Base-by-base conservation (phyloP, 2,797 vertebrate genomes). In the Sebastes trivittatus region DNA sequence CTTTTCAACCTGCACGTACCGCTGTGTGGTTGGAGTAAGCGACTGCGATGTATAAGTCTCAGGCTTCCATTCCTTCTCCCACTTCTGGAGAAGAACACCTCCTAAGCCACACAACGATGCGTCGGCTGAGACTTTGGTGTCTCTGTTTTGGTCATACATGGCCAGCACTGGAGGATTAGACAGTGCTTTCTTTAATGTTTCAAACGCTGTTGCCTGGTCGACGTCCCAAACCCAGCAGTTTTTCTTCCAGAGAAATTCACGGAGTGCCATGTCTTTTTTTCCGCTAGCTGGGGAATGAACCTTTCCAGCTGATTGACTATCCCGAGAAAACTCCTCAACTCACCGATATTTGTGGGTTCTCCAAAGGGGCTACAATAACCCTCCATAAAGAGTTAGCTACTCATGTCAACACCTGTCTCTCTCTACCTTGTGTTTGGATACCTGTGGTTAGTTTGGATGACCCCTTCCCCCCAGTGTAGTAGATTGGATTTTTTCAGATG, bases 301-400 rank as follows among this genome's bases (percentile, higher is more conserved):
- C 56, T 83, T 42, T 71, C 75, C 49, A 78, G 25, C 23, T 73
- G 75, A 3, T 61, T 77, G 16, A 77, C 42, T 49, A 77, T 77
- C 2, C 63, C 13, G 0, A 78, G 64, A 52, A 83, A 69, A 64
- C 68, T 61, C 25, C 68, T 61, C 32, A 68, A 22, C 25, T 68
- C 10, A 8, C n/a, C 6, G 2, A 60, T 9, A 10, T 67, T 67
- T 38, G 36, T 54, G 1, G 70, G 54, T 22, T 72, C 38, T 1
- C 38, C 14, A 16, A 42, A 46, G 16, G 23, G 7, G 13, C 23
- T 25, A 18, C 27, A n/a, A 29, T 49, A 42, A 14, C 8, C 11
- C 4, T 42, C 36, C 25, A 71, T 22, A 29, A 5, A 42, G 23
- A 59, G 11, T 25, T 9, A 16, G 49, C 27, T 49, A 30, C 27